Evolutionary conservation across 1,140 invertebrate species (phyloP), one percentile per base, ranked within the genome.

Genomic region (Notospermus geniculatus): DNA sequence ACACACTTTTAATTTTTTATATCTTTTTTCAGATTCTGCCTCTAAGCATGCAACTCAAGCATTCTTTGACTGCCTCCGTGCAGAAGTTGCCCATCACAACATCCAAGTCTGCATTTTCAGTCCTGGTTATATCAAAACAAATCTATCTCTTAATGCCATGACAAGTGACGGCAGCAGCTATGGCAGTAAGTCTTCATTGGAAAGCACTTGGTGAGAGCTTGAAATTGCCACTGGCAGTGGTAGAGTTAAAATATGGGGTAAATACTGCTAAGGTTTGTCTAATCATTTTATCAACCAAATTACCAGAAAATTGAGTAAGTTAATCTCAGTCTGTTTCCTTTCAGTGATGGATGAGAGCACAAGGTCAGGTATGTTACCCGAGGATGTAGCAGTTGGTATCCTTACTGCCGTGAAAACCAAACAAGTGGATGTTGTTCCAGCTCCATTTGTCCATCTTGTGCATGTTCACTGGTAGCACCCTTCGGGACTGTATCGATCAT

Each of bases 21-120:
- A 45, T 39, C 19, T 68, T 28, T n/a, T 55, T 71, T 22, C 62
- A 82, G 96, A 98, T 84, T 86, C 89, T 62, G 93, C 94, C 22
- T 95, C 94, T 0, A 98, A 98, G 83, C 93, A 97, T 84, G 95
- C 95, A 1, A 72, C 96, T n/a, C 73, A 82, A 59, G 79, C 79
- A 9, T 83, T 79, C 57, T 78, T 73, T 67, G 79, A 83, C 63
- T 66, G 77, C 56, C 62, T 83, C 32, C 63, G 80, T 65, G 72
- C 79, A 23, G 83, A 84, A 71, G 83, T 95, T 67, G 75, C 82
- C 28, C 80, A 86, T 52, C 82, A 88, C 67, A 89, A 90, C 72
- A 85, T 97, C 54, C 84, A 88, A 74, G 88, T 97, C 1, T 89
- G 88, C 43, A 86, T 92, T 13, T 79, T 95, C 9, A 92, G 87